Evolutionary conservation across 2,113 vertebrate genomes (phyloP).

Genomic region (Cebus imitator): DNA sequence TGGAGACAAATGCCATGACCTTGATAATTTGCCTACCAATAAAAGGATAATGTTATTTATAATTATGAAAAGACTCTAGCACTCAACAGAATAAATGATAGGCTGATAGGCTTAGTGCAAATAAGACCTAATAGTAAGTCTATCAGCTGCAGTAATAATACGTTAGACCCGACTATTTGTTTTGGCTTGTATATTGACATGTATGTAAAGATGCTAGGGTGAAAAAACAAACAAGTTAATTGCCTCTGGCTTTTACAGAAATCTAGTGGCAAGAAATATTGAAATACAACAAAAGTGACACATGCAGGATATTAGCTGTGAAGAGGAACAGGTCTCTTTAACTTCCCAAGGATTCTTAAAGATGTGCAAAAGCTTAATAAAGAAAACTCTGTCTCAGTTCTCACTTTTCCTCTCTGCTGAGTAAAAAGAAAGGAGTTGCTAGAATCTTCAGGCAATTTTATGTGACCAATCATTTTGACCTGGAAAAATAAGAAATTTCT

Average conservation of each 20-base stretch:
- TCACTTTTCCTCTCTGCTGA: background rate
- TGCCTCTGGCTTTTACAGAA: background rate
- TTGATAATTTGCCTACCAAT: background rate
- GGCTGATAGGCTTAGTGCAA: background rate
- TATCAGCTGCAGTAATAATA: background rate
- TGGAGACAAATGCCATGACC: background rate
- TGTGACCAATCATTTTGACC: background rate
- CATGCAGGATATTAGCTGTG: background rate
- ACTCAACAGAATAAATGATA: background rate
- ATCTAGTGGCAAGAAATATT: background rate
- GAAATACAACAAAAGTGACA: background rate
- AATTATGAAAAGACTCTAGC: background rate
- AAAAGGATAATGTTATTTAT: background rate
- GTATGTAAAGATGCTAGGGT: background rate
- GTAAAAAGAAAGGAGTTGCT: background rate
- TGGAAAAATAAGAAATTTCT: background rate
- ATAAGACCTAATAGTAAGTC: background rate
- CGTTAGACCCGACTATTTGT: background rate
- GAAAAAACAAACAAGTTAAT: background rate
- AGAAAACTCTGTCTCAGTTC: background rate
- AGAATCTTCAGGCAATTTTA: background rate
- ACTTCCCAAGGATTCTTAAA: background rate
- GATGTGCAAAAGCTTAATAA: background rate
- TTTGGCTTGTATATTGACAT: background rate
- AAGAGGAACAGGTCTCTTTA: background rate